Percentiles rank a stretch among this genome's conserved stretches.
phyloP scores from a whole-genome alignment of 2,113 vertebrate species.

The Gadus chalcogrammus region DNA sequence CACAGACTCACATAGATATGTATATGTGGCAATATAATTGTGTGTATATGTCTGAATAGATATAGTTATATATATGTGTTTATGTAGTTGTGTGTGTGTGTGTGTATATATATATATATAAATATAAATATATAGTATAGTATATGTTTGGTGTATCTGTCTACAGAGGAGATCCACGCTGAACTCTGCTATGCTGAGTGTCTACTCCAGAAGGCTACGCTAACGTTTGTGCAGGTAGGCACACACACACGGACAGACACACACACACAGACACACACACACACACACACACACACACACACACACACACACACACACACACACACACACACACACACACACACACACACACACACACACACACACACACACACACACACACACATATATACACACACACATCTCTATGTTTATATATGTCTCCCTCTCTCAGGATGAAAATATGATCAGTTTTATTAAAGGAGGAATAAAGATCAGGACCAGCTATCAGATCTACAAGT shows the following conservation, averaged over 20 bases:
- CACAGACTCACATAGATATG: too few species aligned
- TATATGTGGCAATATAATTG: too few species aligned
- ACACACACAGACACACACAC: too few species aligned
- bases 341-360: too few species aligned
- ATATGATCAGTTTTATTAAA: constrained; percentile 98
- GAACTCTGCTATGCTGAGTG: constrained; percentile 98
- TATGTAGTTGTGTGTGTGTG: too few species aligned
- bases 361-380: too few species aligned
- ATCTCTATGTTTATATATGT: constrained; percentile 3
- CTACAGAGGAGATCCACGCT: constrained; percentile 94
- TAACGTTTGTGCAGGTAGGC: constrained; percentile 93
- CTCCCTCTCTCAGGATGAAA: constrained; percentile 83
- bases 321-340: too few species aligned
- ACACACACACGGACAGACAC: not conserved
- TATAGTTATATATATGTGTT: too few species aligned
- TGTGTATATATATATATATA: too few species aligned
- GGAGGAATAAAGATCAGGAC: constrained; percentile 94
- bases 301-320: not conserved
- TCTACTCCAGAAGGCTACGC: constrained; percentile 91
- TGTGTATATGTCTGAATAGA: too few species aligned
- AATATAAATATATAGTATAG: too few species aligned
- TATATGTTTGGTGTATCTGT: constrained; percentile 2
- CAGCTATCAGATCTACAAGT: constrained; percentile 98
- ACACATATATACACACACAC: not conserved
- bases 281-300: not conserved